phyloP scores from a whole-genome alignment of 2,888 invertebrate species.

The Eutolmus rufibarbis region DNA sequence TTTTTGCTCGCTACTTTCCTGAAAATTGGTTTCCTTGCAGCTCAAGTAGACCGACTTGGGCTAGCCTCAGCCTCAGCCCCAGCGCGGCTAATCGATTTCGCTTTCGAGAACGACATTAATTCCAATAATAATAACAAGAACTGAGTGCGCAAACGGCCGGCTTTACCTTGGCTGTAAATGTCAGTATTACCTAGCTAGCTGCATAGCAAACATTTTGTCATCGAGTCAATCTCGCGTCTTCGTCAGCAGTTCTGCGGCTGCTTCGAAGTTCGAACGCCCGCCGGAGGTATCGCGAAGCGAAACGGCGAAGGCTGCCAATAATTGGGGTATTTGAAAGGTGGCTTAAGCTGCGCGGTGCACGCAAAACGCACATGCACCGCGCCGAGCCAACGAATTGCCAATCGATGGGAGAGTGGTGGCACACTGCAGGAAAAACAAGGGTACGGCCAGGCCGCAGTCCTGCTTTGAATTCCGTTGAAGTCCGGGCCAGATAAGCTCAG shows the following conservation, averaged over 20 bases:
- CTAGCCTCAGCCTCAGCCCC: neutral
- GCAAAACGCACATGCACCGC: neutral
- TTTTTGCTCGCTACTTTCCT: neutral
- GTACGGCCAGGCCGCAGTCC: neutral
- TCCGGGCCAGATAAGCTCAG: neutral
- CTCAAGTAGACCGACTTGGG: neutral
- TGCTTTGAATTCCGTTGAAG: neutral
- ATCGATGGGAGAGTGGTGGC: neutral
- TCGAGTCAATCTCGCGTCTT: neutral
- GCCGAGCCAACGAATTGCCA: neutral
- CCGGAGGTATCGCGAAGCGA: neutral
- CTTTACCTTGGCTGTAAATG: conserved; percentile 20
- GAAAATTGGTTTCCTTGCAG: neutral
- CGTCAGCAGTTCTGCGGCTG: neutral
- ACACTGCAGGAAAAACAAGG: neutral
- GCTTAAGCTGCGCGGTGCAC: neutral
- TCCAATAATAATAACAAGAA: conserved; percentile 29
- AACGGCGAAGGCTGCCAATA: conserved; percentile 14
- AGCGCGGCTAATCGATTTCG: neutral
- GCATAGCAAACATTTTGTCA: conserved; percentile 9
- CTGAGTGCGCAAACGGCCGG: neutral
- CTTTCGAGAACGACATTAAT: conserved; percentile 7
- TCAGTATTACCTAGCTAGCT: neutral
- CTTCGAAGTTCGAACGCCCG: neutral
- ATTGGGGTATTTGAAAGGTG: conserved; percentile 21